Evolutionary conservation across 1,140 invertebrate species (phyloP), one percentile per base, ranked within the genome.

Genomic region (Sminthurinus signatus): DNA sequence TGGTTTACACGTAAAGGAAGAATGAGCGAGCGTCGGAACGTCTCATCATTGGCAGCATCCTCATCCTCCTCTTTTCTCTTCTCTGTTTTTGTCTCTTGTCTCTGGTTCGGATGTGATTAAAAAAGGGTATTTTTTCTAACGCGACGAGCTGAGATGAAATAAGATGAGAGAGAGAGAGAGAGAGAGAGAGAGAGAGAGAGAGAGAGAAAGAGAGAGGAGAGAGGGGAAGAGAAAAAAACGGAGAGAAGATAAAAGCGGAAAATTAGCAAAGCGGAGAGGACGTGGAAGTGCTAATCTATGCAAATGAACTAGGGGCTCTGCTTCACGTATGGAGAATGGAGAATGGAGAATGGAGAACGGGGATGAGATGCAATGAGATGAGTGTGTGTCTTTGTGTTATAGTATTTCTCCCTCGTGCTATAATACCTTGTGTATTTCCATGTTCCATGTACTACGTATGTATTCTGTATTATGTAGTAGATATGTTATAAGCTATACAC

Each of bases 211-310:
- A 4, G 5, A 15, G 56, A 28, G 56, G 15, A 39, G 31, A 31
- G 8, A 36, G 60, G 48, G 28, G 48, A 10, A 39, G 36, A n/a
- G n/a, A 36, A 52, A 29, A 28, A 25, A 29, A 25, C 48, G 50
- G 44, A 58, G 50, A 27, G 31, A 56, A 70, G 57, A 70, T 64
- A 61, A 67, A 70, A 64, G 64, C 68, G 68, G 68, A 70, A 70
- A 70, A 70, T 70, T 70, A 70, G 68, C 64, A 65, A 65, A 66
- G 64, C 64, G 58, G 65, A 31, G 64, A 62, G 56, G 62, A 59
- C 51, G 60, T 52, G 27, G 43, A 70, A 70, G 68, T 70, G 68
- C 64, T 70, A 70, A 70, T 70, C 68, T 70, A 70, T 70, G 68
- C 56, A 70, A 70, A 70, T 70, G 68, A 70, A 62, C 56, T 36